These are phyloP conservation scores for Digitonthophagus gazella DNA, from an alignment of 2,888 invertebrate genomes.

Conservation along the genomic window DNA sequence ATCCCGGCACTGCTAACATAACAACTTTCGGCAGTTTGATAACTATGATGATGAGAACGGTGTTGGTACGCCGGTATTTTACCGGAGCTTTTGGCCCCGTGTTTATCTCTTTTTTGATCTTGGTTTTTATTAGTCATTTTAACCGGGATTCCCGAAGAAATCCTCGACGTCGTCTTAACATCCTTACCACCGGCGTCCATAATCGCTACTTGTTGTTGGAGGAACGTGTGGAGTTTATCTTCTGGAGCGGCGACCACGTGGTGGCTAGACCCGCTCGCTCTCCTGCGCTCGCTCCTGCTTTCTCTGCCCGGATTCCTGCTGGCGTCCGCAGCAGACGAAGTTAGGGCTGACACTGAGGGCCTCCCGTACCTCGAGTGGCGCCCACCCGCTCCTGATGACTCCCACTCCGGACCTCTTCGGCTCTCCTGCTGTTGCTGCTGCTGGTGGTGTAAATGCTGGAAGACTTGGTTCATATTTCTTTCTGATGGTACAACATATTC, in stretches of 20 bases:
- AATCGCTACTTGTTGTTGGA: background rate
- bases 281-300: constrained; percentile 10
- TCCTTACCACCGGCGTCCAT: constrained; percentile 35
- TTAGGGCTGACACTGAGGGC: constrained; percentile 42
- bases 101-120: background rate
- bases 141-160: background rate
- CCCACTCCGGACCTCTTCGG: constrained; percentile 39
- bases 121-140: background rate
- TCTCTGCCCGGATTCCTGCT: constrained; percentile 4
- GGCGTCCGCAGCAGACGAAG: constrained; percentile 21
- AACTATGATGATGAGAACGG: constrained; percentile 25
- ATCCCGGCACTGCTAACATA: constrained; percentile 33
- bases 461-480: constrained; percentile 46
- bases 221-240: background rate
- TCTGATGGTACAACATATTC: constrained; percentile 51
- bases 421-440: constrained; percentile 31
- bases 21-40: constrained; percentile 36
- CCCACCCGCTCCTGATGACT: constrained; percentile 29
- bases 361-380: constrained; percentile 31
- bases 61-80: background rate
- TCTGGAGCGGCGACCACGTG: constrained; percentile 42
- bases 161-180: background rate
- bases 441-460: constrained; percentile 20
- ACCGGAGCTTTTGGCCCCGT: constrained; percentile 3
- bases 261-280: constrained; percentile 31